These are phyloP conservation scores for Pogonus chalceus DNA, from an alignment of 1,140 invertebrate species.

Conservation along the genomic window DNA sequence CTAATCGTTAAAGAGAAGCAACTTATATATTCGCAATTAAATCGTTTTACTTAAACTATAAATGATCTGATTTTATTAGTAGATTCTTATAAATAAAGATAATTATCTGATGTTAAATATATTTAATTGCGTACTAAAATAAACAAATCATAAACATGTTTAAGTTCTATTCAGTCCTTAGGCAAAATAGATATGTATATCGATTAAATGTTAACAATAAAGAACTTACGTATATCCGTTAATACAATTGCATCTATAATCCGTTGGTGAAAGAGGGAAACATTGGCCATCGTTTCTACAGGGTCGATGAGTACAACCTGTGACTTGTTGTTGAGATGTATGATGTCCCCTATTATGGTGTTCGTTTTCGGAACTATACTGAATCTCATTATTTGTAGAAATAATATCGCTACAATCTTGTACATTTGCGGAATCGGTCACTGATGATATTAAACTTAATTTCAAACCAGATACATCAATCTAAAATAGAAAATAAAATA, in stretches of 20 bases:
- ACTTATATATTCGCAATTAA: too few relatives aligned
- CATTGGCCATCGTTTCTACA: constrained; percentile 50
- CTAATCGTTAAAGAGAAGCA: too few relatives aligned
- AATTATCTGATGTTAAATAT: too few relatives aligned
- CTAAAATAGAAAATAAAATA: constrained; percentile 33
- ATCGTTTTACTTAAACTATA: too few relatives aligned
- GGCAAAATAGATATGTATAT: too few relatives aligned
- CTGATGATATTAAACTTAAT: constrained; percentile 53
- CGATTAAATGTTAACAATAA: too few relatives aligned
- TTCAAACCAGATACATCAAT: constrained; percentile 50
- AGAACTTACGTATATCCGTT: constrained; percentile 31
- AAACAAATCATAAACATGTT: too few relatives aligned
- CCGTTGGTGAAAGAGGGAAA: constrained; percentile 30
- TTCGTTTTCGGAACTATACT: constrained; percentile 17
- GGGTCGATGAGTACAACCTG: constrained; percentile 41
- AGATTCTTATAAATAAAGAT: too few relatives aligned
- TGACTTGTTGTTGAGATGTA: constrained; percentile 19
- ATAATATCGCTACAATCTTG: constrained; percentile 51
- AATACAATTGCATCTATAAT: constrained; percentile 45
- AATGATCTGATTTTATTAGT: too few relatives aligned
- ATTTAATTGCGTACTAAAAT: too few relatives aligned
- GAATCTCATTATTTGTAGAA: constrained; percentile 16
- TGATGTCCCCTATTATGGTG: constrained; percentile 15
- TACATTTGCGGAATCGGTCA: constrained; percentile 62
- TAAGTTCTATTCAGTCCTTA: too few relatives aligned